Evolutionary conservation across 2,888 invertebrate species (phyloP).

Genomic region (Tubiluchus corallicola): DNA sequence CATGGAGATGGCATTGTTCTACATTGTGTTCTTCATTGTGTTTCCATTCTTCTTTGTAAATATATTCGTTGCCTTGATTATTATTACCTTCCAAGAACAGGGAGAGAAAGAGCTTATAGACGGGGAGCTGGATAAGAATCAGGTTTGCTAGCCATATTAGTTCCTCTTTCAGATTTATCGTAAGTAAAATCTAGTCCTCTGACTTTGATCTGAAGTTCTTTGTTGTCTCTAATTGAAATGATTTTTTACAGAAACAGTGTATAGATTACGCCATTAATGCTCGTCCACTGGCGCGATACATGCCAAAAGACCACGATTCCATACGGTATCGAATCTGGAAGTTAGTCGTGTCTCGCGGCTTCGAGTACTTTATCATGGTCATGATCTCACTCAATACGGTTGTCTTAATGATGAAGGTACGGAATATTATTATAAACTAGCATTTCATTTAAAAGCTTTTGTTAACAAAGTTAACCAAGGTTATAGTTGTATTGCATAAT

Average conservation of each 20-base stretch:
- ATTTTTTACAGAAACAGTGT: conserved; percentile 86
- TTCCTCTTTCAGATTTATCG: too few relatives aligned
- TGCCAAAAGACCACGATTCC: conserved; percentile 94
- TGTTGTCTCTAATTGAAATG: too few relatives aligned
- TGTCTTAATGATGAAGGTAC: conserved; percentile 99
- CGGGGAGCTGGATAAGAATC: conserved; percentile 99
- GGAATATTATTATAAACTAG: too few relatives aligned
- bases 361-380: conserved; percentile 99
- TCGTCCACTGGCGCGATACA: conserved; percentile 89
- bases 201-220: too few relatives aligned
- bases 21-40: conserved; percentile 99
- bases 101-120: conserved; percentile 99
- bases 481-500: too few relatives aligned
- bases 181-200: too few relatives aligned
- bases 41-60: conserved; percentile 99
- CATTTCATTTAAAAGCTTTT: too few relatives aligned
- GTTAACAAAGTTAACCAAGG: too few relatives aligned
- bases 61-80: conserved; percentile 99
- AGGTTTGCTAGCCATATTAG: too few relatives aligned
- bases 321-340: conserved; percentile 98
- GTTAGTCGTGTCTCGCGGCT: conserved; percentile 93
- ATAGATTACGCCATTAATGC: conserved; percentile 99
- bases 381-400: conserved; percentile 98
- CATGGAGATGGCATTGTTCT: conserved; percentile 99
- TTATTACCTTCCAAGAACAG: conserved; percentile 99